Base-by-base conservation (phyloP, 2,888 invertebrate genomes). In the Sympetrum striolatum region DNA sequence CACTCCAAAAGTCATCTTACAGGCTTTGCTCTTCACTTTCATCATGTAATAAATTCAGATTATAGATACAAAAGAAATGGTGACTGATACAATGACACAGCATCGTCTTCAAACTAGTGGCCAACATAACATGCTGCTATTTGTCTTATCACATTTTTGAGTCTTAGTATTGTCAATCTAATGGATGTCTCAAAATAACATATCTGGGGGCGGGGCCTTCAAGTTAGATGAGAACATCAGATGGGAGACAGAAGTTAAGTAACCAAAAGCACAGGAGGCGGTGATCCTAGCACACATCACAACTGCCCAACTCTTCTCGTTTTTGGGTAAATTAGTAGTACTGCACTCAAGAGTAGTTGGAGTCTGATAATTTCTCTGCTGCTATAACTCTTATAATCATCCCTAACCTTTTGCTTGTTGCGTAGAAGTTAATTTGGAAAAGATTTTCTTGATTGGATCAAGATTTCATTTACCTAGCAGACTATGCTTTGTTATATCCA, bases 81-180 rank as follows among this genome's bases (percentile, higher is more conserved):
- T 60, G 80, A 90, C 53, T 64, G 90, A 80, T 60, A 90, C 60
- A 80, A 80, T 90, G 79, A 90, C 80, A 81, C 58, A 44, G 80
- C 81, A 60, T 64, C 90, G 58, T 80, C 80, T 81, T 80, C 90
- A 80, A 81, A 37, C 64, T 80, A 37, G 81, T 60, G 90, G 90
- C 73, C 81, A 81, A 90, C 90, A 80, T 80, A 80, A 81, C 58
- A 80, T 90, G 90, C 86, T 91, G 91, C 91, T 90, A 90, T 90
- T 90, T 90, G 90, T 90, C 81, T 80, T 91, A 91, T 91, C 91
- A 90, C 91, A 91, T 91, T 90, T 91, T 86, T 80, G 73, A 91
- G 91, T 91, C 90, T 91, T 81, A 53, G 86, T 86, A 86, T 86
- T 86, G 86, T 86, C 86, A 86, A 86, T 86, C 86, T 86, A 86